Base-by-base conservation (phyloP, 2,888 invertebrate genomes). In the Chesias legatella region DNA sequence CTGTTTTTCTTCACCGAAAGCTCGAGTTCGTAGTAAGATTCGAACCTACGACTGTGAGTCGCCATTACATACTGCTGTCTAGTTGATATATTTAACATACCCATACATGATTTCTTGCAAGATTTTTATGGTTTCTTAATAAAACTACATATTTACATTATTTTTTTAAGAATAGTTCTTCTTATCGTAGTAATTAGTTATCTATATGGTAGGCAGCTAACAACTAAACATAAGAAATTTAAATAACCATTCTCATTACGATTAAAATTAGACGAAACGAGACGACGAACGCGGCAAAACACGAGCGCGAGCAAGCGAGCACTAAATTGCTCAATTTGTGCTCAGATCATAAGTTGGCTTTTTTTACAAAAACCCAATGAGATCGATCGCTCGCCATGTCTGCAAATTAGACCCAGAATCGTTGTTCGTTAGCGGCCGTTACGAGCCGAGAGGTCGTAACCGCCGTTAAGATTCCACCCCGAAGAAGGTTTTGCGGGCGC, bases 241-340 rank as follows among this genome's bases (percentile, higher is more conserved):
- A 38, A 24, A 22, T n/a, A 20, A 37, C 9, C 11, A 26, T 27
- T 69, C 71, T 66, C 66, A 71, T 73, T 79, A 59, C 53, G 67
- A 76, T 74, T 66, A 43, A 63, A 65, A 65, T 69, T 63, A 63
- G 62, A 56, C 52, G 35, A 66, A 75, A 48, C 48, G 73, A 71
- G 76, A 77, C 56, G 58, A n/a, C 65, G 45, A 29, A 43, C 41
- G 25, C 29, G 33, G 44, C 21, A 58, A 58, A 58, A 57, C 48
- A 50, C 43, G 58, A 43, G 77, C 46, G 67, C 47, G 72, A 83
- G 72, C 67, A 63, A 60, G 80, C 56, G 51, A 67, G 78, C 79
- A 73, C 64, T 73, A 79, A 85, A 86, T 86, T 84, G 83, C 84
- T 86, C 86, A 86, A 88, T 86, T 86, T 84, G 86, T 81, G 82